Base-by-base conservation (phyloP, 1,140 invertebrate genomes). In the Atta texana region DNA sequence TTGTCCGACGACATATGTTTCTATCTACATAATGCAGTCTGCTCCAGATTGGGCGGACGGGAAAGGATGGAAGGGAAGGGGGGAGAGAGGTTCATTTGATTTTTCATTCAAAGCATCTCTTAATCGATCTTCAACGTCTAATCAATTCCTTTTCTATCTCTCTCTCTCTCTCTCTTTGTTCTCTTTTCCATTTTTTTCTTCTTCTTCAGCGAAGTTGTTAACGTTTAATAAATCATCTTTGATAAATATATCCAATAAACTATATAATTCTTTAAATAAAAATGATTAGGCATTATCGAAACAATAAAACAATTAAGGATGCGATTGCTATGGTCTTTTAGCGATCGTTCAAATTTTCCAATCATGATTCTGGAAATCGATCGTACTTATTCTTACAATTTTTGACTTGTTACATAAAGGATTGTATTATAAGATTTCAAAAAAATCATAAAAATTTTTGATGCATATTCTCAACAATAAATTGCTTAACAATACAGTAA, bases 161-260 rank as follows among this genome's bases (percentile, higher is more conserved):
- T 72, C 5, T 7, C 66, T 64, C 49, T 51, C n/a, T 34, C 16
- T 34, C 24, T 24, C 24, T 24, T 24, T 24, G 24, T 24, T 75
- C 49, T 51, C 51, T n/a, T 3, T 12, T 28, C 53, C 28, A n/a
- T 18, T 61, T 6, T 7, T 21, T 24, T 8, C 72, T 85, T 71
- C 53, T 31, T 49, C 14, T 61, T 69, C 57, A 89, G 89, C 89
- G 87, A 93, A 84, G 85, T 88, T 86, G 88, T 90, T 69, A 94
- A 94, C 93, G 90, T 87, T 89, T 91, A 93, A 94, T 94, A 94
- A 95, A 94, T 94, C 82, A 90, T 93, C 90, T 93, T 93, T 86
- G 93, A 95, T 94, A 94, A 94, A 95, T 94, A 94, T 91, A 95
- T 94, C 91, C 92, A 89, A 94, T 95, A 94, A 92, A 94, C 93